Evolutionary conservation across 2,888 invertebrate genomes (phyloP).

Genomic region (Scaptomyza reducta): DNA sequence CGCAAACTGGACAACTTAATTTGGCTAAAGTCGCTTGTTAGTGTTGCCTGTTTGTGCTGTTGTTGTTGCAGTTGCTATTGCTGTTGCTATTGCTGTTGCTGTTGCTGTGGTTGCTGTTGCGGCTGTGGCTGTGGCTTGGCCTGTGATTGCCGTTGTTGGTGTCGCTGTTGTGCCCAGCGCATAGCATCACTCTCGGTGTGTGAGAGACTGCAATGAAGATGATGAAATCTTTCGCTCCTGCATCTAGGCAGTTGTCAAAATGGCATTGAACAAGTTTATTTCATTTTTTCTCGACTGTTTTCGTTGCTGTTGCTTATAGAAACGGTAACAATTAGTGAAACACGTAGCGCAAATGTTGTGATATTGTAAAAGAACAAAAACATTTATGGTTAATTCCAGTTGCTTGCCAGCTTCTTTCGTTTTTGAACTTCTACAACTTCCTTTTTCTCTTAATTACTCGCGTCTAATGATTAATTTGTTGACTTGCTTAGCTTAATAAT

Average conservation of each 20-base stretch:
- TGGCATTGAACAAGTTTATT: constrained; percentile 53
- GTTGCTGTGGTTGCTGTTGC: constrained; percentile 1
- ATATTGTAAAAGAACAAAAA: too few species aligned
- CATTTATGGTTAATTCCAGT: neutral
- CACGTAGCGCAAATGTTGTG: constrained; percentile 47
- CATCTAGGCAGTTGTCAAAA: constrained; percentile 51
- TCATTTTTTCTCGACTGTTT: constrained; percentile 19
- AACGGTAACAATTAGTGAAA: constrained; percentile 65
- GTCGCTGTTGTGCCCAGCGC: constrained; percentile 19
- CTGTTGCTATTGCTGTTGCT: constrained; percentile 16
- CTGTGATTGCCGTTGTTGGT: constrained; percentile 8
- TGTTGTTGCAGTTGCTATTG: constrained; percentile 9
- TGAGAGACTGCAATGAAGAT: constrained; percentile 43
- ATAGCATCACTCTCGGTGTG: constrained; percentile 33
- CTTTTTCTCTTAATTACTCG: constrained; percentile 56
- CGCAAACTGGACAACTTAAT: constrained; percentile 80
- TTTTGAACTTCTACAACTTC: neutral
- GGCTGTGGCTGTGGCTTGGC: constrained; percentile 3
- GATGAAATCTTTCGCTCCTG: constrained; percentile 41
- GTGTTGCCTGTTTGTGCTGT: constrained; percentile 52
- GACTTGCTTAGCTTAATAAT: constrained; percentile 58
- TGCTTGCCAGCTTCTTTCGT: too few species aligned
- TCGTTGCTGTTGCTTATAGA: constrained; percentile 26
- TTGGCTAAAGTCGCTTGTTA: constrained; percentile 78
- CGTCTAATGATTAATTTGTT: constrained; percentile 71